These are phyloP conservation scores for Drosophila monieri DNA, from an alignment of 2,888 invertebrate genomes.

Conservation along the genomic window DNA sequence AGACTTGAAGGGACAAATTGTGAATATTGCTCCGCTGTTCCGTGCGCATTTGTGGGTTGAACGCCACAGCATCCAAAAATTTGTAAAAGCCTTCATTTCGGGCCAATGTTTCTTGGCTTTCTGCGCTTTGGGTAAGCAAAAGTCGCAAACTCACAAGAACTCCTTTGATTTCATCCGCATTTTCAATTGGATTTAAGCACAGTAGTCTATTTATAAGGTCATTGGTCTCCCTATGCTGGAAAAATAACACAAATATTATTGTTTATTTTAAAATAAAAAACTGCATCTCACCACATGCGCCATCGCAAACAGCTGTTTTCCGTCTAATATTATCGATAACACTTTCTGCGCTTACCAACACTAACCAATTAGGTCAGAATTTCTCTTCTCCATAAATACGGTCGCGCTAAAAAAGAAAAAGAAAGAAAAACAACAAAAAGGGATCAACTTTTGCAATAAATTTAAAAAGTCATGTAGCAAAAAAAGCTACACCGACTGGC, in stretches of 20 bases:
- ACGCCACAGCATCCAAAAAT: slow-evolving; percentile 51
- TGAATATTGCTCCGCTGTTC: slow-evolving; percentile 43
- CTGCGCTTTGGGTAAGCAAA: slow-evolving; percentile 51
- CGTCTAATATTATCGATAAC: slow-evolving; percentile 12
- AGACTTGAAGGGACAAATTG: slow-evolving; percentile 75
- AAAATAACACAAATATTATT: background rate
- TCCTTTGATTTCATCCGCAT: slow-evolving; percentile 42
- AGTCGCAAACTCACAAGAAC: slow-evolving; percentile 47
- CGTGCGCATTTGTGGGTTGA: slow-evolving; percentile 49
- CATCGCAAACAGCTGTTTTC: slow-evolving; percentile 27
- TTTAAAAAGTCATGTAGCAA: slow-evolving; percentile 32
- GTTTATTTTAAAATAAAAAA: background rate
- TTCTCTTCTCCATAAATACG: slow-evolving; percentile 10
- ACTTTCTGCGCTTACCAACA: background rate
- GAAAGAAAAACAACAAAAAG: slow-evolving; percentile 24
- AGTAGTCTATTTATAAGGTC: slow-evolving; percentile 41
- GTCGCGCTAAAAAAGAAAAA: slow-evolving; percentile 21
- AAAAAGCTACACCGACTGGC: background rate
- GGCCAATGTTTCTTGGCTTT: slow-evolving; percentile 47
- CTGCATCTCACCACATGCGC: slow-evolving; percentile 40
- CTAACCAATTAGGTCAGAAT: slow-evolving; percentile 17
- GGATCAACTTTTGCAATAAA: slow-evolving; percentile 12
- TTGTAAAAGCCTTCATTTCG: slow-evolving; percentile 34
- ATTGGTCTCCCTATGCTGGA: slow-evolving; percentile 40
- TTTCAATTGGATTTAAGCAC: slow-evolving; percentile 7